Evolutionary conservation across 1,140 invertebrate species (phyloP).

Genomic region (Tribolium madens): DNA sequence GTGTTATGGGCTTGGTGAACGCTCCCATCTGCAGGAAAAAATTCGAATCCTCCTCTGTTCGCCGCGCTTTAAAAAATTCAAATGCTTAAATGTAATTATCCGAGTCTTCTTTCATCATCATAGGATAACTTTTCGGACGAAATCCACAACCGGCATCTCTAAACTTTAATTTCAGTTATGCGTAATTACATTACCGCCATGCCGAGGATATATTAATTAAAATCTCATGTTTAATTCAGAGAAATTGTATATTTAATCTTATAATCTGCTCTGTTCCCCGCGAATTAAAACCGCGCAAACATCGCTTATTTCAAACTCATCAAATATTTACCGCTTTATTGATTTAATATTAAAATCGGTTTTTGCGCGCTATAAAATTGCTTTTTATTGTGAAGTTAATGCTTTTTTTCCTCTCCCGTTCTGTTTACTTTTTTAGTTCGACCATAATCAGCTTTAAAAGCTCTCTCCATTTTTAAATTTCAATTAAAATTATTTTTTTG

Average conservation of each 20-base stretch:
- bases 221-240: conserved; percentile 64
- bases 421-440: conserved; percentile 37
- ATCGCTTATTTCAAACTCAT: conserved; percentile 60
- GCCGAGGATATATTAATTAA: conserved; percentile 65
- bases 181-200: conserved; percentile 61
- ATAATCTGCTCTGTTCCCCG: conserved; percentile 62
- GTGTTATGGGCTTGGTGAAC: background rate
- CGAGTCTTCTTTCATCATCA: conserved; percentile 38
- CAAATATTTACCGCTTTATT: conserved; percentile 55
- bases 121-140: conserved; percentile 37
- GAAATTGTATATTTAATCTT: conserved; percentile 64
- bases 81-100: conserved; percentile 36
- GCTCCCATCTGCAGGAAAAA: background rate
- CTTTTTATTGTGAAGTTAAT: conserved; percentile 38
- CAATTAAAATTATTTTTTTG: conserved; percentile 46
- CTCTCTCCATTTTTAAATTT: conserved; percentile 49
- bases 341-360: conserved; percentile 56
- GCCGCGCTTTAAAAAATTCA: conserved; percentile 29
- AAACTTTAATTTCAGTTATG: conserved; percentile 61
- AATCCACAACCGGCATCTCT: conserved; percentile 45
- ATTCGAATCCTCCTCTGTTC: background rate
- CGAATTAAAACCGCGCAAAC: conserved; percentile 64
- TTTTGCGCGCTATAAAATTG: conserved; percentile 42
- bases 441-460: conserved; percentile 41
- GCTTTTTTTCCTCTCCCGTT: conserved; percentile 27